Base-by-base conservation (phyloP, 1,140 invertebrate genomes). In the Glossosoma conforme region DNA sequence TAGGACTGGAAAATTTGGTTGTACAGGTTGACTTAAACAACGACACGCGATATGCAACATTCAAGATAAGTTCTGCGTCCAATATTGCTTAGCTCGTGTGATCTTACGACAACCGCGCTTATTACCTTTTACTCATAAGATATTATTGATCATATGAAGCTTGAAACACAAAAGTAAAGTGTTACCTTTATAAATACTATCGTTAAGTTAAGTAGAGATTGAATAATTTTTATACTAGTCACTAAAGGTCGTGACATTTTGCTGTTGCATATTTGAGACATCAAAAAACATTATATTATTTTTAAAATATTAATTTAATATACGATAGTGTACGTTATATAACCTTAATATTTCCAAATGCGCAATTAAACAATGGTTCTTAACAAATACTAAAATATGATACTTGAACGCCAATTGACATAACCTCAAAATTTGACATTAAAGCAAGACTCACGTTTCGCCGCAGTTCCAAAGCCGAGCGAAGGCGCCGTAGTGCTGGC, bases 331-430 rank as follows among this genome's bases (percentile, higher is more conserved):
- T 11, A 33, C n/a, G 15, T 10, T 17, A 8, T 17, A 37, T 47
- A 47, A 47, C 45, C 45, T 47, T 24, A 5, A 4, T 38, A 2
- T n/a, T 3, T 38, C n/a, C n/a, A n/a, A n/a, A n/a, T n/a, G n/a
- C n/a, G n/a, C n/a, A n/a, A n/a, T n/a, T n/a, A n/a, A n/a, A n/a
- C n/a, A n/a, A n/a, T n/a, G n/a, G n/a, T n/a, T n/a, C n/a, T n/a
- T n/a, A n/a, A n/a, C n/a, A n/a, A n/a, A n/a, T n/a, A n/a, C n/a
- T n/a, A n/a, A n/a, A n/a, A n/a, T n/a, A n/a, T n/a, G n/a, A n/a
- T n/a, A n/a, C n/a, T n/a, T n/a, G n/a, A 6, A 61, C 62, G 4
- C 67, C 69, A 64, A 71, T 69, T 6, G 66, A 67, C 60, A 69
- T 69, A 30, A 63, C 56, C 13, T 66, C 65, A 69, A 55, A 18